These are phyloP conservation scores for Dinocampus coccinellae DNA, from an alignment of 2,888 invertebrate species.

Conservation along the genomic window DNA sequence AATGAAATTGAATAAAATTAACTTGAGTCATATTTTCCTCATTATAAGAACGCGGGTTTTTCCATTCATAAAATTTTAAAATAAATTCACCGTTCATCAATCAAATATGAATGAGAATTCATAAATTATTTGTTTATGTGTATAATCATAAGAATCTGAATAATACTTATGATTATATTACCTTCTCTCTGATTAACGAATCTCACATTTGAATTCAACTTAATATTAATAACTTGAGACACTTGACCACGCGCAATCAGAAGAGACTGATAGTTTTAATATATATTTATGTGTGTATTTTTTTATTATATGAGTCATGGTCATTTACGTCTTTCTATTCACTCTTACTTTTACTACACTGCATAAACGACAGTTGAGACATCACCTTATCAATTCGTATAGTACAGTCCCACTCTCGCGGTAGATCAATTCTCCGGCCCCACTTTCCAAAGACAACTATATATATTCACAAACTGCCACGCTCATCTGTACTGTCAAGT, in stretches of 20 bases:
- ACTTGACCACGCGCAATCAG: not conserved
- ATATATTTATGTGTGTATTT: not conserved
- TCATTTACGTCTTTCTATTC: conserved; percentile 5
- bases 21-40: no score
- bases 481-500: not conserved
- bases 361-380: not conserved
- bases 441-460: not conserved
- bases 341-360: conserved; percentile 23
- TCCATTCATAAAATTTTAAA: no score
- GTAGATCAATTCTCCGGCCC: not conserved
- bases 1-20: no score
- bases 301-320: conserved; percentile 45
- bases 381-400: not conserved
- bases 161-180: conserved; percentile 8
- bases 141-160: conserved; percentile 3
- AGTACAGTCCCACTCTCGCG: not conserved
- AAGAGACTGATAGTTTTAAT: conserved; percentile 13
- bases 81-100: no score
- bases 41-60: no score
- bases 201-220: not conserved
- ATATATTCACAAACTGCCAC: conserved; percentile 6
- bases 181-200: not conserved
- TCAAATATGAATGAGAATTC: not conserved
- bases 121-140: not conserved
- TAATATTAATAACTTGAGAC: not conserved